Evolutionary conservation across 2,113 vertebrate species (phyloP), one percentile per base, ranked within the genome.

Genomic region (Cavia porcellus): DNA sequence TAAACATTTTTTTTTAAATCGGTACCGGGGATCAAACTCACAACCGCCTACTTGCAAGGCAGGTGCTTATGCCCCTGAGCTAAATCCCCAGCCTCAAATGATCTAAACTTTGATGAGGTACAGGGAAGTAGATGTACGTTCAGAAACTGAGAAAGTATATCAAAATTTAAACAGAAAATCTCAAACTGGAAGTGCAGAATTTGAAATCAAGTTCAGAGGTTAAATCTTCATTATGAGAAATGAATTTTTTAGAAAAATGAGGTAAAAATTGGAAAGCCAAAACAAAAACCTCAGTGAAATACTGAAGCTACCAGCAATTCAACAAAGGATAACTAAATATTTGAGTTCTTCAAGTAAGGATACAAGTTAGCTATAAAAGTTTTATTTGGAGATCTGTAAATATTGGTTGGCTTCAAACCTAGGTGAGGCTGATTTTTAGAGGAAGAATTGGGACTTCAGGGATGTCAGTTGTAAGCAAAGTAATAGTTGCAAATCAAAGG

Each of bases 371-470:
- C 35, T 75, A 3, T 45, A 57, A 6, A 81, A 7, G 7, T 55
- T 52, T 28, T 19, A 62, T 24, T 5, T 59, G 35, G 64, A 90
- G 20, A 38, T 32, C 6, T 75, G 85, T 90, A 70, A 50, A 3
- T 64, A 68, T 42, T 17, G 3, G 5, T 38, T 1, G 9, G 19
- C 17, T 22, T 77, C 11, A 35, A 55, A 52, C 12, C n/a, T 42
- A 20, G 32, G 24, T 42, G 2, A 4, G 2, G 64, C 59, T 22
- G 6, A 3, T 35, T 9, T 7, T 8, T 28, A 7, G 14, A 9
- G 22, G 12, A 30, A 62, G 42, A 84, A 25, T 30, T 86, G 90
- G 62, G 4, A 22, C 12, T 22, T 4, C 7, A 59, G 7, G 1
- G 20, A 15, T 35, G 1, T 57, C 20, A 17, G 0, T 12, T 75